Conservation (phyloP, 2,113 vertebrate genomes). For the Mastomys natalensis region DNA sequence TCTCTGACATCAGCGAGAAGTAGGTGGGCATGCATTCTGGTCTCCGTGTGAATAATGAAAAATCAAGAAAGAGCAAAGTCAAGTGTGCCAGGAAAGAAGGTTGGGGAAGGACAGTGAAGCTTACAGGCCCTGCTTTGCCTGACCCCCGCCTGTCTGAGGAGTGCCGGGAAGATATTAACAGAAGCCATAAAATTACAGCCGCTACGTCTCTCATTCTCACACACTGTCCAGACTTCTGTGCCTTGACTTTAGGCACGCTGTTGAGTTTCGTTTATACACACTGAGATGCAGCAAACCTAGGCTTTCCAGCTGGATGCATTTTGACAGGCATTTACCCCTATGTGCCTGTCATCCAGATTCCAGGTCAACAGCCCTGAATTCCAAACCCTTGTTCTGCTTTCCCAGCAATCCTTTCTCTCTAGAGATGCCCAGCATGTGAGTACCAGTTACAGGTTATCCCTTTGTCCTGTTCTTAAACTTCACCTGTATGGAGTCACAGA, state of each 20-base stretch:
- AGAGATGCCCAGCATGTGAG: not conserved
- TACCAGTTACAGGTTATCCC: not conserved
- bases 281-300: not conserved
- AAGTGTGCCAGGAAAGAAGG: conserved; percentile 26
- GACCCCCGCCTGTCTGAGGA: not conserved
- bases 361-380: not conserved
- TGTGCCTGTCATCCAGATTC: not conserved
- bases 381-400: not conserved
- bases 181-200: not conserved
- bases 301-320: not conserved
- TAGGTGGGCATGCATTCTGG: not conserved
- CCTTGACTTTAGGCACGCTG: not conserved
- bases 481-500: not conserved
- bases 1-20: not conserved
- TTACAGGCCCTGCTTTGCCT: not conserved
- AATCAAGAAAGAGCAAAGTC: not conserved
- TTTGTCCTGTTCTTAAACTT: conserved; percentile 10
- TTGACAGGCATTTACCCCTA: not conserved
- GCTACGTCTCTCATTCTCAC: too few species aligned
- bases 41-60: not conserved
- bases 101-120: not conserved
- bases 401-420: not conserved
- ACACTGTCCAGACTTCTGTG: not conserved
- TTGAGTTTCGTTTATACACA: not conserved
- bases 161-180: not conserved